Evolutionary conservation across 2,888 invertebrate species (phyloP), one percentile per base, ranked within the genome.

Genomic region (Stenodera caucasica): DNA sequence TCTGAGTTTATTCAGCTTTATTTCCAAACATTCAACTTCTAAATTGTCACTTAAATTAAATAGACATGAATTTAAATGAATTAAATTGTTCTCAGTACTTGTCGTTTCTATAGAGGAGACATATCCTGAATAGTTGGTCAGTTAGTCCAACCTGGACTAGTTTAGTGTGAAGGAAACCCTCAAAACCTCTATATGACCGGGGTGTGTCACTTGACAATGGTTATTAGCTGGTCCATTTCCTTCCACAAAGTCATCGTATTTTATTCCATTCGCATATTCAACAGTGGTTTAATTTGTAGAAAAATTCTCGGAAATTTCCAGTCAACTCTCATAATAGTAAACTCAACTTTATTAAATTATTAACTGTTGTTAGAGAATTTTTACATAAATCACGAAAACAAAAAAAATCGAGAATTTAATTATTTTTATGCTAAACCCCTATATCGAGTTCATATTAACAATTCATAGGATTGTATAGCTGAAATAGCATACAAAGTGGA

Each of bases 401-500:
- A 26, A 4, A 26, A 26, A 4, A 26, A 26, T 26, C 3, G 26
- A 4, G 26, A 26, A 26, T 26, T 26, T 5, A 26, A 26, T 26
- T 4, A 26, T 2, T 26, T 26, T 26, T 2, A 26, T 26, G 2
- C 2, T 26, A 26, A 5, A 5, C 5, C 5, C 5, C 21, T 11
- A 21, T 40, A 40, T 40, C 14, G 14, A 14, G 15, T 37, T 37
- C 6, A 14, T 18, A 37, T 37, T 2, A 21, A 11, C 45, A 45
- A 21, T 45, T 45, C 21, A 21, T 21, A 0, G 21, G 21, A 45
- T 45, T 21, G 12, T 23, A 45, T 21, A 1, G n/a, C 21, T 45
- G 21, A 18, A 45, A 45, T 45, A 18, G 45, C 21, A 45, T 45
- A 45, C 45, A 45, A 45, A 45, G 45, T 45, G 45, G 45, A 45